Evolutionary conservation across 2,113 vertebrate genomes (phyloP), one percentile per base, ranked within the genome.

Genomic region (Nycticorax nycticorax): DNA sequence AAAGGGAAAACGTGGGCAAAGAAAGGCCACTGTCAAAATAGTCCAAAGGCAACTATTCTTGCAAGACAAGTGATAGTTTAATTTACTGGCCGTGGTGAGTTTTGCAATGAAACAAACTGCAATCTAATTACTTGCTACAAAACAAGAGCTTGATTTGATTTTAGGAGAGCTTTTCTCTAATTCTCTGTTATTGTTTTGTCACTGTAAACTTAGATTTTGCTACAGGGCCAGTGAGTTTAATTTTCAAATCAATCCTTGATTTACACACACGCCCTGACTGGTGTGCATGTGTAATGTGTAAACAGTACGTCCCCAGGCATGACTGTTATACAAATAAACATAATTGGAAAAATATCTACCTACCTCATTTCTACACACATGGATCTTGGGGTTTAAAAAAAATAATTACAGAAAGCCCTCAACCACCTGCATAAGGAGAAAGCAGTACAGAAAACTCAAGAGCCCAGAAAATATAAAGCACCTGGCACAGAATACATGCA

Each of bases 101-200:
- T 93, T 89, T 96, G 69, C 89, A 88, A 83, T 37, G 84, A 97
- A 93, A 94, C 89, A 92, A 91, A 93, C 84, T 69, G 32, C 86
- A 92, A 95, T 93, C 91, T 92, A 94, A 96, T 96, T 96, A 95
- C 92, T 86, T 71, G 68, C 93, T 93, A 82, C 95, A 96, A 89
- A 96, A 93, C 83, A 88, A 96, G 93, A 88, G 85, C 89, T 79
- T 94, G 74, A 97, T 96, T 95, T 91, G 92, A 96, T 96, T 97
- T 96, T 91, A 85, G 64, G 73, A 96, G 86, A 94, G 82, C 48
- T 37, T 91, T 89, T 88, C 50, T 93, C 95, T 91, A 96, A 95
- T 93, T 91, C 74, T 78, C 85, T 50, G 45, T 79, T 97, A 87
- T 80, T 89, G 81, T 95, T 95, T 91, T 95, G 90, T 92, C 93